Evolutionary conservation across 2,888 invertebrate species (phyloP), one percentile per base, ranked within the genome.

Genomic region (Eristalis pertinax): DNA sequence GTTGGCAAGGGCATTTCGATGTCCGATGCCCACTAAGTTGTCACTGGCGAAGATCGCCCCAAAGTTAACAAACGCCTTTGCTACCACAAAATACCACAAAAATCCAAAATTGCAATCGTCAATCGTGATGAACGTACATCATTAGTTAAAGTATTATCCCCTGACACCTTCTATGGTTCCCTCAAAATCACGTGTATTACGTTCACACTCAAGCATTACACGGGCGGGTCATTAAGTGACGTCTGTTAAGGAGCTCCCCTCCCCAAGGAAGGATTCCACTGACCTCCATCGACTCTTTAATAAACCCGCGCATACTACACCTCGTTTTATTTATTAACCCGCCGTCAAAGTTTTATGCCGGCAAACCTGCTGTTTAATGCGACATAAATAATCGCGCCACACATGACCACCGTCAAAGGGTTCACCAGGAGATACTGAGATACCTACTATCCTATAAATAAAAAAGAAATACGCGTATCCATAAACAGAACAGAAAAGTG

Each of bases 401-500:
- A 50, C 50, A 50, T 50, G 50, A 50, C 50, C 50, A 50, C 50
- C 50, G 50, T 50, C 50, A 50, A 50, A 50, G 50, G 50, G 50
- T 50, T 50, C 50, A 50, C 19, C 50, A 19, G 50, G 8, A 50
- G 8, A n/a, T 19, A 19, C 50, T 1, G 2, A 19, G 19, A 19
- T 50, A 50, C 50, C 2, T 50, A 50, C 50, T n/a, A 50, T 50
- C 50, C 50, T 50, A 68, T 22, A 50, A 68, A 26, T 35, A 32
- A 35, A 63, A 32, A 35, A 63, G 8, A 60, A 24, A 43, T 60
- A 10, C 29, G 29, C 29, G 4, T 29, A 63, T 65, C 41, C 65
- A 65, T 65, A 65, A 65, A 65, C 65, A 4, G 41, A 65, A 65
- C 65, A 4, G 41, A 22, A 50, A 65, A 65, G 11, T 65, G 56